These are phyloP conservation scores for Morbakka virulenta DNA, from an alignment of 30 jellyfish, hydroid and myxozoan genomes.

Conservation along the genomic window DNA sequence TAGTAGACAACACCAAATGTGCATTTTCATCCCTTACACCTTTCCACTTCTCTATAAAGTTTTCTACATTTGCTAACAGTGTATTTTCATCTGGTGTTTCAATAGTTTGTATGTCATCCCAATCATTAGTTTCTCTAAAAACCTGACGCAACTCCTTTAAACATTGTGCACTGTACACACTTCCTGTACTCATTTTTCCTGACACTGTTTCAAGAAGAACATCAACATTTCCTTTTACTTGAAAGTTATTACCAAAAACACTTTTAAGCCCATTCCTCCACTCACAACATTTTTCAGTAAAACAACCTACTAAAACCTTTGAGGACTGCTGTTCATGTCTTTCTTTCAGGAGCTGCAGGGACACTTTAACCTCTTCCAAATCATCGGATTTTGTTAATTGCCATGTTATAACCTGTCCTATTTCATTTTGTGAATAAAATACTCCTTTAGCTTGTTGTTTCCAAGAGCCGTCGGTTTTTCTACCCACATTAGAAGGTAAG, in stretches of 20 bases:
- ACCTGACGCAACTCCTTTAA: conserved; percentile 66
- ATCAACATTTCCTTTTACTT: conserved; percentile 71
- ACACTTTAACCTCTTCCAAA: conserved; percentile 61
- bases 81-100: conserved; percentile 72
- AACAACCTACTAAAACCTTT: conserved; percentile 78
- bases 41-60: conserved; percentile 77
- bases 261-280: conserved; percentile 69
- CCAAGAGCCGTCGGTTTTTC: conserved; percentile 90
- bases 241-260: conserved; percentile 75
- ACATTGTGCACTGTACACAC: conserved; percentile 56
- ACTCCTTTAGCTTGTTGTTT: conserved; percentile 60
- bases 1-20: conserved; percentile 48
- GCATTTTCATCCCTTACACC: conserved; percentile 74
- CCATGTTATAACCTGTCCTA: conserved; percentile 90
- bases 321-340: conserved; percentile 70
- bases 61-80: conserved; percentile 55
- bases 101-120: conserved; percentile 55
- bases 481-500: conserved; percentile 87
- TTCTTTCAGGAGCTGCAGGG: conserved; percentile 59
- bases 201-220: conserved; percentile 32
- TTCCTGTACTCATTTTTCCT: conserved; percentile 68
- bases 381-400: conserved; percentile 58
- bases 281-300: conserved; percentile 77
- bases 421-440: conserved; percentile 76
- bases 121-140: conserved; percentile 83